phyloP scores from a whole-genome alignment of 2,113 vertebrate species.

The Rhynchomys soricoides region DNA sequence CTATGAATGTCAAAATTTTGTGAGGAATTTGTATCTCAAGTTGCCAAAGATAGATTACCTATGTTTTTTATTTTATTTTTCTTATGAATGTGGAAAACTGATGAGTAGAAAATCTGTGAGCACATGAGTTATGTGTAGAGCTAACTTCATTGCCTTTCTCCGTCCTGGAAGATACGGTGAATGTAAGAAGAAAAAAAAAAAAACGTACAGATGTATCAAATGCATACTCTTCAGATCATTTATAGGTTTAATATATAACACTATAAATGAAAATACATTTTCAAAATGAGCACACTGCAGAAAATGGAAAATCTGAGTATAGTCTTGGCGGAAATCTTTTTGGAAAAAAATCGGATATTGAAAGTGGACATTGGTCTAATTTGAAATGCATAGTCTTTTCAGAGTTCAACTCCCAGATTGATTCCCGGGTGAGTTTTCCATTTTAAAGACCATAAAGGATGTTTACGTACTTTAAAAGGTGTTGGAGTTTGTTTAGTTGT shows the following conservation, averaged over 20 bases:
- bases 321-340: slow-evolving; percentile 77
- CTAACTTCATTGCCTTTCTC: slow-evolving; percentile 32
- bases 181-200: slow-evolving; percentile 55
- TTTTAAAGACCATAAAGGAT: background rate
- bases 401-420: background rate
- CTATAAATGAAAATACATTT: slow-evolving; percentile 82
- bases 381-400: slow-evolving; percentile 40
- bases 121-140: slow-evolving; percentile 36
- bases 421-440: background rate
- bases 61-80: background rate
- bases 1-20: slow-evolving; percentile 68
- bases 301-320: slow-evolving; percentile 70
- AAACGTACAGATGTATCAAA: slow-evolving; percentile 49
- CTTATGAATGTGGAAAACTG: slow-evolving; percentile 18
- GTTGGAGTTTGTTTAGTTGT: background rate
- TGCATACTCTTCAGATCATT: slow-evolving; percentile 65
- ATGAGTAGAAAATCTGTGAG: slow-evolving; percentile 1
- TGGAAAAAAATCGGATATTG: slow-evolving; percentile 1
- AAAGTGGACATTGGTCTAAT: slow-evolving; percentile 29
- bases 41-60: background rate
- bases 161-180: slow-evolving; percentile 52
- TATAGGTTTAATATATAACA: slow-evolving; percentile 78
- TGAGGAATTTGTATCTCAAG: slow-evolving; percentile 46
- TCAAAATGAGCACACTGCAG: slow-evolving; percentile 73
- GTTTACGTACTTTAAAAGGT: slow-evolving; percentile 13